Percentiles rank a stretch among this genome's conserved stretches.
Evolutionary conservation across 2,113 vertebrate species (phyloP).

Genomic region (Burhinus oedicnemus): DNA sequence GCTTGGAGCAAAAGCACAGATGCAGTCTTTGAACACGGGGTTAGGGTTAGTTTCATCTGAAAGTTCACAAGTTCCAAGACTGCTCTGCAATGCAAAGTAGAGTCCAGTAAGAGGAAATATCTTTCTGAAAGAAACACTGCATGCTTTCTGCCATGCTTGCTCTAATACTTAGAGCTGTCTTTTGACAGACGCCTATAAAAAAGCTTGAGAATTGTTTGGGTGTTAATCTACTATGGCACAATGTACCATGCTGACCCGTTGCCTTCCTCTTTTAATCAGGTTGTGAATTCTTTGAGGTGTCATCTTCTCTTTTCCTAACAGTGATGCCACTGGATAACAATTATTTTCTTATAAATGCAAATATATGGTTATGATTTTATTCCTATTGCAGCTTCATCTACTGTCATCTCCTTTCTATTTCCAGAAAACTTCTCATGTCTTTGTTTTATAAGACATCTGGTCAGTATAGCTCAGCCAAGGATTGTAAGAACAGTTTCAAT

Average conservation of each 20-base stretch:
- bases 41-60: background rate
- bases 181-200: background rate
- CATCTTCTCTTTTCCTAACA: background rate
- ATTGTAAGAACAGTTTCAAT: slow-evolving; percentile 15
- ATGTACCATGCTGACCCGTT: background rate
- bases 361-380: background rate
- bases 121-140: background rate
- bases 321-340: background rate
- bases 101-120: background rate
- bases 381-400: background rate
- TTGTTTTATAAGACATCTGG: background rate
- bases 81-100: background rate
- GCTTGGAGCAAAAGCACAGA: background rate
- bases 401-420: background rate
- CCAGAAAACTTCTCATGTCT: background rate
- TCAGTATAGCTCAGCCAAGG: background rate
- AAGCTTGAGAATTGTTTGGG: background rate
- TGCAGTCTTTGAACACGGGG: background rate
- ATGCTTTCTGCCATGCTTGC: background rate
- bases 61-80: background rate
- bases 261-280: background rate
- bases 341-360: background rate
- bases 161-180: background rate
- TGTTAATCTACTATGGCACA: background rate
- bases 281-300: background rate